phyloP scores from a whole-genome alignment of 1,140 invertebrate genomes.

The Hirudo medicinalis region DNA sequence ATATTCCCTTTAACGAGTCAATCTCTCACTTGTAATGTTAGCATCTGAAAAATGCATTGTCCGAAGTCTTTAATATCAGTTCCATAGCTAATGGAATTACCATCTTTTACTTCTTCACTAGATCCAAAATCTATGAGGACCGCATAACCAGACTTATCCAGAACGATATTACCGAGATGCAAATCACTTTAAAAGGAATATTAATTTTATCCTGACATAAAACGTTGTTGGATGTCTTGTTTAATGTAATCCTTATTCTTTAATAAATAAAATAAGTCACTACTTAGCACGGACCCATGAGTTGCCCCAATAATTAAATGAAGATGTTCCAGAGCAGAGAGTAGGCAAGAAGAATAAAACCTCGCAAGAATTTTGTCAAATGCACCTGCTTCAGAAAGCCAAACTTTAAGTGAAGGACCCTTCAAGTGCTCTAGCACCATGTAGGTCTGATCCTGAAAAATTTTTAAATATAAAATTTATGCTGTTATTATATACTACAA shows the following conservation, averaged over 20 bases:
- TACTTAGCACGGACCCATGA: background rate
- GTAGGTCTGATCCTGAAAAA: too few species aligned
- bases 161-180: background rate
- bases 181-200: background rate
- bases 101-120: background rate
- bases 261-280: background rate
- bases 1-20: background rate
- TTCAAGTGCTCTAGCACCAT: background rate
- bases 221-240: too few species aligned
- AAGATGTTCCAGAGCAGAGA: slow-evolving; percentile 4
- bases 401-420: background rate
- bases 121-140: slow-evolving; percentile 1
- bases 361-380: background rate
- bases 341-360: slow-evolving; percentile 2
- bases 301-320: background rate
- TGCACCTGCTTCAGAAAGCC: background rate
- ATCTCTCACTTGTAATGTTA: background rate
- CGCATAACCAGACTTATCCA: background rate
- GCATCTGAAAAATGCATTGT: slow-evolving; percentile 3
- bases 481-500: too few species aligned
- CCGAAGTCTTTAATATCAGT: slow-evolving; percentile 1
- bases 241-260: too few species aligned
- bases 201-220: too few species aligned
- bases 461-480: too few species aligned
- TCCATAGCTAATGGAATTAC: background rate